Base-by-base conservation (phyloP, 2,797 vertebrate species). In the Mus spretus region DNA sequence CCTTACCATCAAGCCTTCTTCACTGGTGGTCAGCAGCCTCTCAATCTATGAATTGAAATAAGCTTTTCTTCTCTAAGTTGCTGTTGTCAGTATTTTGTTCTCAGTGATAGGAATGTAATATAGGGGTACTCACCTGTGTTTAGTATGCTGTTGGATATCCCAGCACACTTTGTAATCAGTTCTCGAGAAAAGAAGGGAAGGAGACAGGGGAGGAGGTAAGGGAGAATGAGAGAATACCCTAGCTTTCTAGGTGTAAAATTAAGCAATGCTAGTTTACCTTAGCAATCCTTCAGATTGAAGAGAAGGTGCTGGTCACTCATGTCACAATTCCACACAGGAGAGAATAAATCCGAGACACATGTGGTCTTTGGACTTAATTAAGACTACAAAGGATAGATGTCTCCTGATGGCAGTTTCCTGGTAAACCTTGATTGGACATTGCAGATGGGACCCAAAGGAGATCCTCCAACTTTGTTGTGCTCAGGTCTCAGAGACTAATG, bases 231-330 rank as follows among this genome's bases (percentile, higher is more conserved):
- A 90, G 50, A 67, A 67, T 26, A 63, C 40, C n/a, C 44, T 20
- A 77, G 24, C 59, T 88, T 83, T 65, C 59, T 89, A 19, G 17
- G 65, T 70, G 40, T 59, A 61, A 89, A 84, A 85, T 91, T 80
- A 63, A 70, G 31, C 70, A 34, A 3, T 47, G 67, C 19, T 31
- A 40, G 57, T 85, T 22, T 53, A 85, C 37, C 55, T 11, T 44
- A 77, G 75, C 9, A 3, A 31, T 28, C 59, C 61, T 31, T 78
- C 26, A 2, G 10, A 84, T 70, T 93, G 92, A 57, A 80, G 44
- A 63, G 53, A 31, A n/a, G 53, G 5, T 53, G 34, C 37, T 53
- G 40, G 12, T 74, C 57, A 40, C 28, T 93, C 61, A 4, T 44
- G 50, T 26, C 53, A 53, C n/a, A 26, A 12, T 77, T 93, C 65